Conservation (phyloP, 2,888 invertebrate genomes). For the Serrognathus titanus region DNA sequence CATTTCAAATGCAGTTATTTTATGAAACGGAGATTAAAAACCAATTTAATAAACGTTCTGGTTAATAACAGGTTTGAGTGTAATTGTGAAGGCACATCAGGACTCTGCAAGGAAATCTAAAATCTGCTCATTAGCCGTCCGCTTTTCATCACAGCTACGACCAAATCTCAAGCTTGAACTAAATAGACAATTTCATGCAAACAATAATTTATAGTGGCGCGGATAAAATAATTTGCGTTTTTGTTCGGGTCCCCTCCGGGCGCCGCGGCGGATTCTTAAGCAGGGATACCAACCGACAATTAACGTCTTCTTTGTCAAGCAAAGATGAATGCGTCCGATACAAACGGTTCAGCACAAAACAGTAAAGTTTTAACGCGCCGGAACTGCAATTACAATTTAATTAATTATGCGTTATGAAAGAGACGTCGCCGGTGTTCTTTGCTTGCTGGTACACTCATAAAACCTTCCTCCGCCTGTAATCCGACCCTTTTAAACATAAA, state of each 20-base stretch:
- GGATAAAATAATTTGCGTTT: slow-evolving; percentile 1
- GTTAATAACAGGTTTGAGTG: not conserved
- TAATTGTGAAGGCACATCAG: not conserved
- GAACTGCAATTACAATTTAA: slow-evolving; percentile 51
- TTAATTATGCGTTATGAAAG: slow-evolving; percentile 51
- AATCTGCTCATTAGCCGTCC: not conserved
- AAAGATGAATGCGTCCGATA: slow-evolving; percentile 50
- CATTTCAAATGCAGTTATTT: not conserved
- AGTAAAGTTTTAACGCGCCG: slow-evolving; percentile 44
- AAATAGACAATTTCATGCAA: not conserved
- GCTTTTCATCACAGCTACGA: not conserved
- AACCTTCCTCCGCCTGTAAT: not conserved
- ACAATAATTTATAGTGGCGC: not conserved
- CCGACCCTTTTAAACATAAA: slow-evolving; percentile 17
- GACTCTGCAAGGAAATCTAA: not conserved
- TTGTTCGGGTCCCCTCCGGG: not conserved
- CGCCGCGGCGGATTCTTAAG: not conserved
- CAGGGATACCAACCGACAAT: slow-evolving; percentile 30
- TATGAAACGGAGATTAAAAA: not conserved
- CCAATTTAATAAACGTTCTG: not conserved
- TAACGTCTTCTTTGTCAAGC: slow-evolving; percentile 48
- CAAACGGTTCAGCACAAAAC: slow-evolving; percentile 43
- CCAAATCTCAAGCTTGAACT: not conserved
- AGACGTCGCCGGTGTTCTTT: not conserved
- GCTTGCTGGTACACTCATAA: not conserved